These are phyloP conservation scores for Orchesella cincta DNA, from an alignment of 1,140 invertebrate species.

Conservation along the genomic window DNA sequence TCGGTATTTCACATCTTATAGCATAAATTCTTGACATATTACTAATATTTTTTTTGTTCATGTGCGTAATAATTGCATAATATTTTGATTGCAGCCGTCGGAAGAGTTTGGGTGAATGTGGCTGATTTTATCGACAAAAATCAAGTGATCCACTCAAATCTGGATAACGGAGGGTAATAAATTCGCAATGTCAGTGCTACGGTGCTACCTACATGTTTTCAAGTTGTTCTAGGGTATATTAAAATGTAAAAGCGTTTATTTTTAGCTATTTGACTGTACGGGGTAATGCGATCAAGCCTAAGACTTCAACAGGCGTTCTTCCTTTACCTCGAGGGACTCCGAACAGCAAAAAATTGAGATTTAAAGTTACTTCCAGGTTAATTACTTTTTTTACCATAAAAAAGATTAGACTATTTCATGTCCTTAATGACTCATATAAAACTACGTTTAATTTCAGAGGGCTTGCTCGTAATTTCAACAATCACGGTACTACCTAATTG, in stretches of 20 bases:
- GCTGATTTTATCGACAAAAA: slow-evolving; percentile 10
- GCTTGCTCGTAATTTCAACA: not conserved
- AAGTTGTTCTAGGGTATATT: not conserved
- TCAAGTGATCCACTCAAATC: not conserved
- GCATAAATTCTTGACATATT: not conserved
- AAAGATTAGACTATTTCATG: not conserved
- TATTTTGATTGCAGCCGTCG: not conserved
- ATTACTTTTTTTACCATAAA: not conserved
- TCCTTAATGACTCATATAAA: no score
- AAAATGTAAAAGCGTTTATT: not conserved
- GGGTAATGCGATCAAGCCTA: not conserved
- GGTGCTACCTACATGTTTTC: no score
- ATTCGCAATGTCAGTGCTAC: not conserved
- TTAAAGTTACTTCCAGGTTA: not conserved
- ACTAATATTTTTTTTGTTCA: not conserved
- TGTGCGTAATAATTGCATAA: not conserved
- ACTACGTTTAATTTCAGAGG: not conserved
- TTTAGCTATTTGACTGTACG: not conserved
- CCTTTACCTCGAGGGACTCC: not conserved
- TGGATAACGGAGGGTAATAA: slow-evolving; percentile 3
- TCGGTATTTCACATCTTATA: not conserved
- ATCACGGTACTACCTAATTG: no score
- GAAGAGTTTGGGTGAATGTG: not conserved
- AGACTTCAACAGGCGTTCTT: not conserved
- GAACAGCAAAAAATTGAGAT: not conserved